Evolutionary conservation across 2,888 invertebrate species (phyloP).

Genomic region (Platycnemis pennipes): DNA sequence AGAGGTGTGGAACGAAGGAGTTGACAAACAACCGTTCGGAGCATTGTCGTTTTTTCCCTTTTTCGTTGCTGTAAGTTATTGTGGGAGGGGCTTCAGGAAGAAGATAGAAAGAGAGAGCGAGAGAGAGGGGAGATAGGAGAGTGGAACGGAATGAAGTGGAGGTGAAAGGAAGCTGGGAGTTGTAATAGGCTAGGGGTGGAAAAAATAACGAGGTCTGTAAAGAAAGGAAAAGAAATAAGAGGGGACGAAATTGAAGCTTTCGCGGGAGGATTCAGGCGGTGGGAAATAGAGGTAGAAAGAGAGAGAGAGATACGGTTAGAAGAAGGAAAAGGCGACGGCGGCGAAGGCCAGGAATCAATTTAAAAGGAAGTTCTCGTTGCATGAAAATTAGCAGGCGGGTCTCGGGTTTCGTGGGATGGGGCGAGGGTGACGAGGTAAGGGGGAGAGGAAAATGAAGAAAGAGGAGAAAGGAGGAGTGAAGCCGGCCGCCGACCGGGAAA

Average conservation of each 20-base stretch:
- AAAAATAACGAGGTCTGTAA: background rate
- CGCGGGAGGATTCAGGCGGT: background rate
- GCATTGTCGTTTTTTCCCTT: background rate
- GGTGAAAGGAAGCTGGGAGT: background rate
- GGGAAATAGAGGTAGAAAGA: background rate
- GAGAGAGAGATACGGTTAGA: background rate
- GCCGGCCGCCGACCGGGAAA: background rate
- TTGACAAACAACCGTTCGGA: background rate
- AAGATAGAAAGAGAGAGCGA: no score
- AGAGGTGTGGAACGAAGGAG: background rate
- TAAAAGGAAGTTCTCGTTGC: slow-evolving; percentile 42
- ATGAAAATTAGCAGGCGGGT: slow-evolving; percentile 52
- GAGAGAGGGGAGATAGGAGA: background rate
- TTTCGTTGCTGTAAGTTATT: background rate
- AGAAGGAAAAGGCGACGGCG: background rate
- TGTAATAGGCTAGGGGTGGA: background rate
- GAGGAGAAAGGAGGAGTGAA: background rate
- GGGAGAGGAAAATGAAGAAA: background rate
- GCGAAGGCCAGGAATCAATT: slow-evolving; percentile 36
- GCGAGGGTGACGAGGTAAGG: background rate
- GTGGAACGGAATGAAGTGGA: background rate
- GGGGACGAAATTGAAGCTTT: background rate
- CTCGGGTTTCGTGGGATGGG: background rate
- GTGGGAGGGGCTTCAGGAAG: background rate
- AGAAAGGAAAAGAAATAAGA: background rate